Evolutionary conservation across 2,888 invertebrate genomes (phyloP), one percentile per base, ranked within the genome.

Genomic region (Amphipoea oculea): DNA sequence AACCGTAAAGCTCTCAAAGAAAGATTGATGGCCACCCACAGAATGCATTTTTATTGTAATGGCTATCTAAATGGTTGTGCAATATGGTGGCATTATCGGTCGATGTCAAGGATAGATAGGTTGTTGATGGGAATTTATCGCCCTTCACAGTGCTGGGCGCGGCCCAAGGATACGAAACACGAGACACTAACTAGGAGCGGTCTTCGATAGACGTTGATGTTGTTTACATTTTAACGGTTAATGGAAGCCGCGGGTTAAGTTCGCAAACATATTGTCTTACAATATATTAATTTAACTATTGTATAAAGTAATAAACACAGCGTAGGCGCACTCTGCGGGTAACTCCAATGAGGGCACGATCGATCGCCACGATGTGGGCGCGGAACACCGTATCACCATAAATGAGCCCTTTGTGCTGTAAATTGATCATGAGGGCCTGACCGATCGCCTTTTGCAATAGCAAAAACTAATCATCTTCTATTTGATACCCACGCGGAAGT

Each of bases 361-460:
- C 95, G 95, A 96, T 96, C 88, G 93, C 85, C 89, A 85, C 82
- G 83, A 95, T 95, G 96, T 96, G 96, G 96, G 96, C 94, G 95
- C 90, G 85, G 89, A 90, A 89, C 91, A 91, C 90, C 92, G 93
- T 92, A 85, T 92, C 92, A 91, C 92, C 89, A 91, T 93, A 95
- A 95, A 95, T 92, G 95, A 96, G 93, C 96, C 95, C 95, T 96
- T 96, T 96, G 96, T 96, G 90, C 90, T 88, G 89, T 94, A 94
- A 94, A 96, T 96, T 96, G 94, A 92, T 93, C 92, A 95, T 95
- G 93, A 94, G 95, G 95, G 95, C 91, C 91, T 94, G 93, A 94
- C 92, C 94, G 94, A 94, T 95, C 92, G 94, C 94, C 94, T 94
- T 95, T 96, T 93, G 94, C 96, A 94, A 94, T 95, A 94, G 92